Conservation (phyloP, 1,140 invertebrate genomes). For the Drosophila oshimai region DNA sequence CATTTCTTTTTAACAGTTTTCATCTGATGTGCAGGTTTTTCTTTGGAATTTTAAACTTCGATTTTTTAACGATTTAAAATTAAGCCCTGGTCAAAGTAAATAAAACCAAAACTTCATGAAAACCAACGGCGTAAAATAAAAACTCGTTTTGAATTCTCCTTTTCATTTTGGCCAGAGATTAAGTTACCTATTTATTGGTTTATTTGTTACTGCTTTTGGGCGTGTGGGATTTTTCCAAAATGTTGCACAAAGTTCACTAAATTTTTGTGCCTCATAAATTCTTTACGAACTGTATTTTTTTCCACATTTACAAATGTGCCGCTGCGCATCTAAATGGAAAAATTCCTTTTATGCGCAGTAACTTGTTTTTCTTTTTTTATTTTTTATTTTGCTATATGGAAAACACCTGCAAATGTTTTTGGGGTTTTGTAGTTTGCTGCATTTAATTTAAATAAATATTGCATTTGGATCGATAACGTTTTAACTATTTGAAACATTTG, state of each 20-base stretch:
- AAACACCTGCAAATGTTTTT: constrained; percentile 16
- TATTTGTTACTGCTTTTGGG: constrained; percentile 2
- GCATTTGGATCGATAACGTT: constrained; percentile 18
- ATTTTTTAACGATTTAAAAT: constrained; percentile 33
- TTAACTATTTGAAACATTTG: constrained; percentile 33
- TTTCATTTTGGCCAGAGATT: constrained; percentile 29
- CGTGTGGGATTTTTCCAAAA: constrained; percentile 18
- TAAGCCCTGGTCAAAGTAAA: constrained; percentile 27
- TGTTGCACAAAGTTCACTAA: constrained; percentile 27
- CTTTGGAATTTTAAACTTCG: too few relatives aligned
- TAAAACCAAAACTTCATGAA: constrained; percentile 21
- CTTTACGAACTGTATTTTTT: constrained; percentile 9
- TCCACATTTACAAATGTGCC: constrained; percentile 15
- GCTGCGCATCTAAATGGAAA: constrained; percentile 45
- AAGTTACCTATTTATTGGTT: constrained; percentile 33
- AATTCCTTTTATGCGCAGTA: constrained; percentile 8
- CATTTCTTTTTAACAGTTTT: too few relatives aligned
- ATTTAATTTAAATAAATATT: constrained; percentile 47
- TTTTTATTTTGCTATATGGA: background rate
- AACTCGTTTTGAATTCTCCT: constrained; percentile 34
- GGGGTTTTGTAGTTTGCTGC: constrained; percentile 4
- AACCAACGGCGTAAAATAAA: constrained; percentile 8
- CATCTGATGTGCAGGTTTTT: too few relatives aligned
- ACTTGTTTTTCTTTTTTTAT: background rate
- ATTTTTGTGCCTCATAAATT: constrained; percentile 35